Evolutionary conservation across 23 tunicate species (phyloP), one percentile per base, ranked within the genome.

Genomic region (Halocynthia aurantium): DNA sequence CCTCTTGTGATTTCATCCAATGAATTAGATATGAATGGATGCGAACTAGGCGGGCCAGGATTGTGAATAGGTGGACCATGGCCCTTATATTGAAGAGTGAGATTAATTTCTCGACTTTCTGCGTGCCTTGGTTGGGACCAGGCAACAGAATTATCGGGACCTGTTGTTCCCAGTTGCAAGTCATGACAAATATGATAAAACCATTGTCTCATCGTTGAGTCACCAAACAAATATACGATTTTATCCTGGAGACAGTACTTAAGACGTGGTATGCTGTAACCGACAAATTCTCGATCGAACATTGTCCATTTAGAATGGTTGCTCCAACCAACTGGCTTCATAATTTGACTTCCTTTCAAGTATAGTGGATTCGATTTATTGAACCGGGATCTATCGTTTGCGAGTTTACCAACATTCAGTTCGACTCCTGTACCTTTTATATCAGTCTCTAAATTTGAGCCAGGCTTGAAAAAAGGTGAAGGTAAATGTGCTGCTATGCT

Each of bases 61-160:
- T 88, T 88, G 31, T 88, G 87, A 10, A 88, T 22, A 20, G 94
- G 94, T 40, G 87, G 83, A 0, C 94, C 94, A 66, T 88, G 94
- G 5, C 87, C 84, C 50, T 83, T 52, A 72, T 82, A 88, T 21
- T 74, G 81, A 57, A 88, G 51, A 12, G 84, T 18, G 15, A 78
- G 40, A 70, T 83, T 83, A 51, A 61, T 17, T 2, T 22, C 9
- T 55, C 57, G 11, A 56, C 53, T 60, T 7, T 0, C 11, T 8
- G 20, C 65, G 63, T 84, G 69, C 5, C 57, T 70, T 51, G n/a
- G 65, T 49, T 69, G 82, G 83, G 77, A 78, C 49, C 52, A 73
- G 10, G 51, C 53, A 50, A 21, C 62, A 0, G 61, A 51, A 31
- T 17, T 53, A 40, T 71, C 83, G 12, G 73, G 73, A 5, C 68